Conservation (phyloP, 92 coral and sea anemone species). For the Epizoanthus illoricatus region DNA sequence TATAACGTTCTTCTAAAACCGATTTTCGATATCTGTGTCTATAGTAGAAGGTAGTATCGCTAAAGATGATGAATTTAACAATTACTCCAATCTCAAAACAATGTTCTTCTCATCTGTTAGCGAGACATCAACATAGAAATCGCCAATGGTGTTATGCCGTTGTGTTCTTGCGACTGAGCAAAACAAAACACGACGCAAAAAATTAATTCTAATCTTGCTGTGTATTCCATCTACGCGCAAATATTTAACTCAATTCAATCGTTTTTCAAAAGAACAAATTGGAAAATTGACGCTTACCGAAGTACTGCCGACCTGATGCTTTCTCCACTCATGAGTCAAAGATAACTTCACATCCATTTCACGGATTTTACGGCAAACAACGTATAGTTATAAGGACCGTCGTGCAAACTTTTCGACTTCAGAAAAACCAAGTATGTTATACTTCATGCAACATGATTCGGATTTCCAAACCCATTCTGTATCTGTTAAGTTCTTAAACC, state of each 20-base stretch:
- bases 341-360: conserved; percentile 15
- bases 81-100: neutral
- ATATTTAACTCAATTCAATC: neutral
- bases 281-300: conserved; percentile 6
- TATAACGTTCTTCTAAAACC: too few relatives aligned
- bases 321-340: neutral
- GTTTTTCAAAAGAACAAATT: neutral
- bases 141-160: neutral
- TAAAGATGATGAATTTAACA: neutral
- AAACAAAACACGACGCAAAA: neutral
- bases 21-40: too few relatives aligned
- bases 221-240: neutral
- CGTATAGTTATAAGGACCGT: neutral
- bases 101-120: neutral
- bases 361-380: neutral
- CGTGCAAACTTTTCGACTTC: neutral
- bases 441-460: neutral
- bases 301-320: neutral
- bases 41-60: too few relatives aligned
- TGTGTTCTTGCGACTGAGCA: neutral
- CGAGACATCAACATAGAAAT: neutral
- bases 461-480: neutral
- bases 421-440: neutral
- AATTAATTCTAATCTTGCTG: neutral
- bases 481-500: neutral